Evolutionary conservation across 1,140 invertebrate species (phyloP).

Genomic region (Mizuhopecten yessoensis): DNA sequence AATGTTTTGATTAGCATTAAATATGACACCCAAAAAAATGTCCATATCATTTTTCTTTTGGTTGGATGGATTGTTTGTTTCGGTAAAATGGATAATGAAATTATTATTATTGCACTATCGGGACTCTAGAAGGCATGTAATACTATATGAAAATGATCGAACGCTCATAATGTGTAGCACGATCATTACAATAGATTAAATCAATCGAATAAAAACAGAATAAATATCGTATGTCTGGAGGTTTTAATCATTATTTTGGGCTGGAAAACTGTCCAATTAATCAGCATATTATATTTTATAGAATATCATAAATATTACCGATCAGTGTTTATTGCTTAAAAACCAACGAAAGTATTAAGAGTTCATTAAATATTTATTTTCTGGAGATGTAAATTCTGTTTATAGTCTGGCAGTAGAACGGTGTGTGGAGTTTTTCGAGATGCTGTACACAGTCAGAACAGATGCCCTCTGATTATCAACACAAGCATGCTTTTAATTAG

Average conservation of each 20-base stretch:
- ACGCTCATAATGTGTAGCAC: background rate
- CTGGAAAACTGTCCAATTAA: background rate
- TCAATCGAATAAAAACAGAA: background rate
- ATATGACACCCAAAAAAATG: background rate
- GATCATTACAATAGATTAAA: conserved; percentile 1
- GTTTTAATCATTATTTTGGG: background rate
- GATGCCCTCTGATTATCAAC: conserved; percentile 1
- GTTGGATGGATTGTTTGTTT: background rate
- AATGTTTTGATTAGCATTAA: conserved; percentile 26
- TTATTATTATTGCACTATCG: conserved; percentile 3
- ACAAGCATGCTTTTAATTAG: conserved; percentile 34
- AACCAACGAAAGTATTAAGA: conserved; percentile 24
- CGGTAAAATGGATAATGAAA: conserved; percentile 39
- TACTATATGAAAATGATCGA: background rate
- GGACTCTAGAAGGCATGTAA: background rate
- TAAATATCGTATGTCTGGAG: background rate
- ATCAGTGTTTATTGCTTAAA: background rate
- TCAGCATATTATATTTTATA: background rate
- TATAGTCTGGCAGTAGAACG: background rate
- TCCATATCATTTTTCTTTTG: background rate
- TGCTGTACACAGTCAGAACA: background rate
- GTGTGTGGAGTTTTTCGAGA: background rate
- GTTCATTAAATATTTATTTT: conserved; percentile 28
- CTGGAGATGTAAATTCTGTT: conserved; percentile 28
- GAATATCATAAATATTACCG: background rate